Percentiles rank a stretch among this genome's conserved stretches.
Evolutionary conservation across 2,113 vertebrate species (phyloP).

Genomic region (Gorsachius goisagi): DNA sequence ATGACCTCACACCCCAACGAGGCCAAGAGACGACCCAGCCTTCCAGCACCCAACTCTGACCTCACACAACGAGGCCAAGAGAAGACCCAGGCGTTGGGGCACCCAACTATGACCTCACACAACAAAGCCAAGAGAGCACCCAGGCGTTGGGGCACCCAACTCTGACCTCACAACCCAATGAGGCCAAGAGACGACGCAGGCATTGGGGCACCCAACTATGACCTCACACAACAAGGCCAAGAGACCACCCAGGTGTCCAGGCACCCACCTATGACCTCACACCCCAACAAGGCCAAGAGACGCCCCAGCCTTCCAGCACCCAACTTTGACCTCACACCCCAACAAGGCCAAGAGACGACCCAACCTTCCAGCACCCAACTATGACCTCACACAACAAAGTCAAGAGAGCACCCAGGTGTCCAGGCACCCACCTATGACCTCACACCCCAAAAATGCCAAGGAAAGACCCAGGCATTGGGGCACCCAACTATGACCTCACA

Average conservation of each 20-base stretch:
- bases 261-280: background rate
- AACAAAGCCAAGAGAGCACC: background rate
- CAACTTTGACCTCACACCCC: too few relatives aligned
- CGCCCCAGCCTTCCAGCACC: too few relatives aligned
- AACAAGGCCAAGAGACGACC: accelerated
- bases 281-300: too few relatives aligned
- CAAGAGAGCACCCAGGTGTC: too few relatives aligned
- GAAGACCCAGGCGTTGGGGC: background rate
- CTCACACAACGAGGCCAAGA: background rate
- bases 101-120: background rate
- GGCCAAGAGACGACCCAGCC: accelerated
- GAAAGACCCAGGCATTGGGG: too few relatives aligned
- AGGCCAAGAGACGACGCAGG: background rate
- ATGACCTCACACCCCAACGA: background rate
- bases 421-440: too few relatives aligned
- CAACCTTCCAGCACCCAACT: too few relatives aligned
- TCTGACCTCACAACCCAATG: background rate
- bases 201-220: background rate
- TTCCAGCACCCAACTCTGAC: background rate
- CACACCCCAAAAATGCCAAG: too few relatives aligned
- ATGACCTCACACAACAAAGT: too few relatives aligned
- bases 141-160: background rate
- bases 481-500: background rate
- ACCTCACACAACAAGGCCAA: background rate
- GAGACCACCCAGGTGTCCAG: background rate